Evolutionary conservation across 1,140 invertebrate species (phyloP).

Genomic region (Marisa cornuarietis): DNA sequence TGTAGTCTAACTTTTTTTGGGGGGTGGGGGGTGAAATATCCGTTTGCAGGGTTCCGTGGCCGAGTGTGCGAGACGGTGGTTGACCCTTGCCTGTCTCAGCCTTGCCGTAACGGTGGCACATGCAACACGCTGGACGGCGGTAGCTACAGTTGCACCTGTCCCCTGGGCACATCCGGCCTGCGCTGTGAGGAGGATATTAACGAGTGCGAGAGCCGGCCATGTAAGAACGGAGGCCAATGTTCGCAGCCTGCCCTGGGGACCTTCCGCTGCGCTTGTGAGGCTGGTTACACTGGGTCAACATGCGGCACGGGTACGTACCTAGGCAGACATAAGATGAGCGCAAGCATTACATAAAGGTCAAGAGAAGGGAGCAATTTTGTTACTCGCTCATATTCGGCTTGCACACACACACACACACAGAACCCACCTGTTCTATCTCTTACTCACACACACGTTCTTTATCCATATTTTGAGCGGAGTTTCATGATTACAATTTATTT

Average conservation of each 20-base stretch:
- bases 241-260: constrained; percentile 32
- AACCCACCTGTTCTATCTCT: neutral
- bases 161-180: constrained; percentile 70
- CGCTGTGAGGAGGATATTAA: constrained; percentile 77
- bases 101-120: constrained; percentile 47
- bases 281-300: constrained; percentile 80
- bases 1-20: too few relatives aligned
- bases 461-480: too few relatives aligned
- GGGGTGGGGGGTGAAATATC: neutral
- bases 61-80: constrained; percentile 15
- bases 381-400: neutral
- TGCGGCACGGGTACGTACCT: constrained; percentile 72
- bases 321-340: neutral
- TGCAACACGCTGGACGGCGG: constrained; percentile 61
- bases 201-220: constrained; percentile 36
- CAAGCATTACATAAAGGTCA: neutral
- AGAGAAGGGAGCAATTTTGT: neutral
- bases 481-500: too few relatives aligned
- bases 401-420: neutral
- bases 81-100: constrained; percentile 32
- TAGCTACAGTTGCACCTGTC: constrained; percentile 35
- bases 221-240: constrained; percentile 34
- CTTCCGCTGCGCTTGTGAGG: constrained; percentile 44
- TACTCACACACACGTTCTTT: too few relatives aligned
- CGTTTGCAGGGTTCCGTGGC: constrained; percentile 1